Percentiles rank a stretch among this genome's conserved stretches.
These are phyloP conservation scores for Macropus fuliginosus DNA, from an alignment of 2,797 vertebrate genomes.

Conservation along the genomic window DNA sequence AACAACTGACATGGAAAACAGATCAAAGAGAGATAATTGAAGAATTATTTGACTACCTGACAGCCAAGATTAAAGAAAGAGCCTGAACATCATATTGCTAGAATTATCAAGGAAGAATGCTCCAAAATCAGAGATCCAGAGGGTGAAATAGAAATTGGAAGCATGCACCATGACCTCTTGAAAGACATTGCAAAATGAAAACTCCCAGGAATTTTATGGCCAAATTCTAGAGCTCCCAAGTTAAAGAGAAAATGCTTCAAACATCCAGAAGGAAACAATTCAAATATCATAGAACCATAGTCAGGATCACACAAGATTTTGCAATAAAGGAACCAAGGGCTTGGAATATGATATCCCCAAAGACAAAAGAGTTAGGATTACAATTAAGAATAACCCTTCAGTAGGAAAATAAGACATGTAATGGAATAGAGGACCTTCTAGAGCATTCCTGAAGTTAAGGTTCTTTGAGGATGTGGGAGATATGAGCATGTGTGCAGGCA, in stretches of 20 bases:
- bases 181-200: too few species aligned
- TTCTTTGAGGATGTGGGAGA: neutral
- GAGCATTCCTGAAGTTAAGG: neutral
- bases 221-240: neutral
- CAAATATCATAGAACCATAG: neutral
- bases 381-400: neutral
- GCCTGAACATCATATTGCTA: too few species aligned
- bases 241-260: neutral
- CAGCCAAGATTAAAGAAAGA: too few species aligned
- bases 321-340: neutral
- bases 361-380: neutral
- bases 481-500: neutral
- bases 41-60: too few species aligned
- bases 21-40: too few species aligned
- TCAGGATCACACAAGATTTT: neutral
- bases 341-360: neutral
- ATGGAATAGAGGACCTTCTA: neutral
- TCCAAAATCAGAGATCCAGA: too few species aligned
- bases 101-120: too few species aligned
- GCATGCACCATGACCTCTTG: too few species aligned
- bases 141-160: too few species aligned
- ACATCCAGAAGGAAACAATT: neutral
- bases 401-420: neutral
- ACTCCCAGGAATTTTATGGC: neutral
- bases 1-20: too few species aligned